Conservation (phyloP, 2,888 invertebrate genomes). For the Bimastos eiseni region DNA sequence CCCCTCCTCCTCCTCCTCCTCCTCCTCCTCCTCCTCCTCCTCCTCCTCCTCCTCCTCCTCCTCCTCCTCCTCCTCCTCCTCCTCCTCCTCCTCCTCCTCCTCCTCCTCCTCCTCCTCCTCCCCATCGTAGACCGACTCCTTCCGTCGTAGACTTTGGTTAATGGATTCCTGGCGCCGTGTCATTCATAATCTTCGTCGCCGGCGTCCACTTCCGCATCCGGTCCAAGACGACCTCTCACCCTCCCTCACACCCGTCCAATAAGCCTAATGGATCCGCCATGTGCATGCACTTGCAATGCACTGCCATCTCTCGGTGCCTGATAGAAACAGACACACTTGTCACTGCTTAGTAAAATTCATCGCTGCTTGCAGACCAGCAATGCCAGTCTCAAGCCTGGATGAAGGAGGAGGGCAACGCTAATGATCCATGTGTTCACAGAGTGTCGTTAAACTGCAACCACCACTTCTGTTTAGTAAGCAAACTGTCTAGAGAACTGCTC, state of each 20-base stretch:
- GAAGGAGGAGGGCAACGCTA: no score
- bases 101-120: background rate
- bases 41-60: background rate
- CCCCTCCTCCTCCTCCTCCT: background rate
- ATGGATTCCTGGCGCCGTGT: background rate
- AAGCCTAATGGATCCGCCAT: background rate
- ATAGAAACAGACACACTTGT: no score
- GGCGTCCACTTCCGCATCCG: no score
- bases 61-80: background rate
- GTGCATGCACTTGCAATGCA: background rate
- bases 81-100: background rate
- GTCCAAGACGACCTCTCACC: no score
- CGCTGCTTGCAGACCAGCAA: no score
- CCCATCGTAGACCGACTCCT: background rate
- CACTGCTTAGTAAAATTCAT: no score
- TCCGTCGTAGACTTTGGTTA: background rate
- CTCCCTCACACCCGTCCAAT: background rate
- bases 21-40: background rate
- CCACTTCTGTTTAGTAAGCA: no score
- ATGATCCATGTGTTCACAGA: no score
- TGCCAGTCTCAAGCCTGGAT: no score
- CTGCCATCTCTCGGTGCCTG: background rate
- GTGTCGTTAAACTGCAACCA: no score
- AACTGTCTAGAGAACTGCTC: no score
- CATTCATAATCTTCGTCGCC: background rate